These are phyloP conservation scores for Bufo gargarizans DNA, from an alignment of 2,113 vertebrate species.

Conservation along the genomic window DNA sequence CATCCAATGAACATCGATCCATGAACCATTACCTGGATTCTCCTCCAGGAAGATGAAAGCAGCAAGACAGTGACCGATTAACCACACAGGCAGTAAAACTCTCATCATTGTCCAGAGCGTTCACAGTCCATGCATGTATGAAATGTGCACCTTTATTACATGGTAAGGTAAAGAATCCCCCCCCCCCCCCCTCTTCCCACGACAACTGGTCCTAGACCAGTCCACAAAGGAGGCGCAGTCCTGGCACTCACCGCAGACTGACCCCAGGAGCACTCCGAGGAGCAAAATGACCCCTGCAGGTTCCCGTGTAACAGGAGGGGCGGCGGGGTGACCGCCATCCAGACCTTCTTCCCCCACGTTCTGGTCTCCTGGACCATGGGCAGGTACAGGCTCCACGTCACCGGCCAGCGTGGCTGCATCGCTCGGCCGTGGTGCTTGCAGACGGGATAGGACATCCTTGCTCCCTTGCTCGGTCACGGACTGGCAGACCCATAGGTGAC, in stretches of 20 bases:
- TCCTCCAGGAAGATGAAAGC: no score
- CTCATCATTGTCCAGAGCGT: no score
- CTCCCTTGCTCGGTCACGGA: background rate
- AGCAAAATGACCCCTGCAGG: background rate
- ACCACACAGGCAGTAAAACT: no score
- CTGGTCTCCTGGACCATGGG: background rate
- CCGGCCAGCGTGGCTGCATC: background rate
- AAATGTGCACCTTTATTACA: no score
- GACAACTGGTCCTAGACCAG: no score
- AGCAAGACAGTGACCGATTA: no score
- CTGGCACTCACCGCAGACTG: background rate
- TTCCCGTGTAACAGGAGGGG: background rate
- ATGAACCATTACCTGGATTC: no score
- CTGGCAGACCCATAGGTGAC: background rate
- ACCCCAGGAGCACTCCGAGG: background rate
- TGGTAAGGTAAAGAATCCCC: no score
- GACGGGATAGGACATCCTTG: background rate
- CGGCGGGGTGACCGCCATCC: conserved; percentile 9
- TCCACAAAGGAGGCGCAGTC: no score
- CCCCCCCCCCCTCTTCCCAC: no score
- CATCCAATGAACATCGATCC: no score
- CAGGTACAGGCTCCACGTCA: conserved; percentile 26
- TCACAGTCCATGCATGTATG: no score
- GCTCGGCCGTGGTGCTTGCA: background rate
- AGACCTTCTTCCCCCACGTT: background rate